Percentiles rank a stretch among this genome's conserved stretches.
These are phyloP conservation scores for Percopsis omiscomaycus DNA, from an alignment of 2,797 vertebrate genomes.

Conservation along the genomic window DNA sequence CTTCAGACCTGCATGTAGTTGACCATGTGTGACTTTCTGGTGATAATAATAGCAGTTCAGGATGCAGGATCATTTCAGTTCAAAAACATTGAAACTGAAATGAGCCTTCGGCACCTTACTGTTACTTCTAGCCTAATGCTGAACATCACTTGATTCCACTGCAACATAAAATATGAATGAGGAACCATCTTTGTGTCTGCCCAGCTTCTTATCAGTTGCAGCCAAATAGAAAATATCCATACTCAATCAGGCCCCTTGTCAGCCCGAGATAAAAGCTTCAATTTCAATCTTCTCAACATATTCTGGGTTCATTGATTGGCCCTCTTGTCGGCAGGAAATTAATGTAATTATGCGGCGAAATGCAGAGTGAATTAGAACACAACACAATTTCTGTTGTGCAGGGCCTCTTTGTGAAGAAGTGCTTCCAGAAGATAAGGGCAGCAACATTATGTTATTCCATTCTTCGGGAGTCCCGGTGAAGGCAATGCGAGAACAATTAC, in stretches of 20 bases:
- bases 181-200: conserved; percentile 24
- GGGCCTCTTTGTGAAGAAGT: conserved; percentile 9
- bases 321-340: conserved; percentile 8
- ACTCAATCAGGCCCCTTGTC: conserved; percentile 9
- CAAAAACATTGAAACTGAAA: too few relatives aligned
- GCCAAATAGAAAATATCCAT: conserved; percentile 20
- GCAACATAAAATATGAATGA: conserved; percentile 33
- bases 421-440: background rate
- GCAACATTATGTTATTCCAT: too few relatives aligned
- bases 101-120: too few relatives aligned
- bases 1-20: too few relatives aligned
- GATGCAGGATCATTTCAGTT: too few relatives aligned
- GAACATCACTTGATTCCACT: conserved; percentile 16
- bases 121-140: too few relatives aligned
- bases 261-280: conserved; percentile 33
- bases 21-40: too few relatives aligned
- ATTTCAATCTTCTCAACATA: conserved; percentile 47
- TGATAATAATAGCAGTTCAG: too few relatives aligned
- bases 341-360: background rate
- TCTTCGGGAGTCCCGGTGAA: too few relatives aligned
- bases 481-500: too few relatives aligned
- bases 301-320: conserved; percentile 25
- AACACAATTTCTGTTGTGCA: conserved; percentile 8
- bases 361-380: conserved; percentile 19
- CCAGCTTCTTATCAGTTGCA: conserved; percentile 25